Evolutionary conservation across 2,888 invertebrate genomes (phyloP).

Genomic region (Yponomeuta evonymella): DNA sequence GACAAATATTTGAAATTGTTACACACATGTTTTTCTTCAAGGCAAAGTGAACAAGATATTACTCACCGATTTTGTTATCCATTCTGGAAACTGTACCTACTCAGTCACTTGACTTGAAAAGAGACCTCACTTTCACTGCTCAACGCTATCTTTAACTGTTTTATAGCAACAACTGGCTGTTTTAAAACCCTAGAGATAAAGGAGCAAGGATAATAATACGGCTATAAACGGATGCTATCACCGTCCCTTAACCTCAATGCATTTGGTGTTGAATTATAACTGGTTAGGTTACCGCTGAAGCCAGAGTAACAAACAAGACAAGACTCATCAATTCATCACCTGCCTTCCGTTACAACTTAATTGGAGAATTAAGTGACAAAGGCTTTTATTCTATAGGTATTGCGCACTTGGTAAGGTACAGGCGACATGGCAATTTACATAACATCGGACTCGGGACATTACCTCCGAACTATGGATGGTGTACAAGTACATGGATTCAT

Average conservation of each 20-base stretch:
- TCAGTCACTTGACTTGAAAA: neutral
- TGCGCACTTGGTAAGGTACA: neutral
- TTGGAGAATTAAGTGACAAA: neutral
- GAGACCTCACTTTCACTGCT: neutral
- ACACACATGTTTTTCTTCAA: neutral
- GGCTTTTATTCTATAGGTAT: neutral
- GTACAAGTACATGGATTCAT: too few species aligned
- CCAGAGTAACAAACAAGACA: neutral
- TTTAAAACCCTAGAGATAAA: neutral
- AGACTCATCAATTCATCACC: conserved; percentile 6
- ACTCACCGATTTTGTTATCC: conserved; percentile 45
- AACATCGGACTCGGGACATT: too few species aligned
- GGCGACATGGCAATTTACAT: too few species aligned
- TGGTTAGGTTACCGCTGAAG: conserved; percentile 5
- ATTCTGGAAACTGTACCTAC: conserved; percentile 22
- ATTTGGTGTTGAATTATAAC: conserved; percentile 5
- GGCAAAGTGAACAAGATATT: neutral
- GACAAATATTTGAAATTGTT: neutral
- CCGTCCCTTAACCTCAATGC: conserved; percentile 4
- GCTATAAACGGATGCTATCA: neutral
- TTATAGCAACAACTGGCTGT: conserved; percentile 2
- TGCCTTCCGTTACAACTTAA: neutral
- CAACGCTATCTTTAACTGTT: conserved; percentile 9
- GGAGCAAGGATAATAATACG: neutral
- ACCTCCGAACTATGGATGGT: too few species aligned